These are phyloP conservation scores for Fabriciana adippe DNA, from an alignment of 2,888 invertebrate genomes.

Conservation along the genomic window DNA sequence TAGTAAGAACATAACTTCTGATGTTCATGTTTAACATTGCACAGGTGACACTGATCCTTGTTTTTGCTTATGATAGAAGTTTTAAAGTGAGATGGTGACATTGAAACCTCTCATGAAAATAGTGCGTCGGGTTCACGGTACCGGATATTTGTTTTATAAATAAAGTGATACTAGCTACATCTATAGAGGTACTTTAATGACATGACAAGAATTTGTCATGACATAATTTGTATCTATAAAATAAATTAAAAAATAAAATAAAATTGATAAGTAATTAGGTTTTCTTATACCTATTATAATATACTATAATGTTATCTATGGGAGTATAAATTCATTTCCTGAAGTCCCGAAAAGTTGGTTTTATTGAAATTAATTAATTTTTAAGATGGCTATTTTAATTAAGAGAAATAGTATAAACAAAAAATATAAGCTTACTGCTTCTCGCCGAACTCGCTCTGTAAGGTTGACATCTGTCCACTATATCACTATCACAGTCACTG, in stretches of 20 bases:
- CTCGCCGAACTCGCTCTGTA: slow-evolving; percentile 67
- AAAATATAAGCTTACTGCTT: slow-evolving; percentile 69
- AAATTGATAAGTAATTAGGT: no score
- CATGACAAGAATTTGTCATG: not conserved
- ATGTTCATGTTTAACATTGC: not conserved
- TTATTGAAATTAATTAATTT: slow-evolving; percentile 4
- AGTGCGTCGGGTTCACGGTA: slow-evolving; percentile 39
- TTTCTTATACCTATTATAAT: no score
- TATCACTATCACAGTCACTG: slow-evolving; percentile 78
- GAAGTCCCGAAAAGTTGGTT: not conserved
- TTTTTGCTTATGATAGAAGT: not conserved
- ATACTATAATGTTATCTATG: no score
- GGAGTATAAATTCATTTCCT: no score
- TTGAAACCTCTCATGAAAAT: slow-evolving; percentile 42
- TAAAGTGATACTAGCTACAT: slow-evolving; percentile 40
- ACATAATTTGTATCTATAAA: no score
- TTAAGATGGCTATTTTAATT: not conserved
- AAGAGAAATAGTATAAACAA: slow-evolving; percentile 35
- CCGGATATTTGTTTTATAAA: slow-evolving; percentile 68
- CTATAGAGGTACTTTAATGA: slow-evolving; percentile 24
- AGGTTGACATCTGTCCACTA: slow-evolving; percentile 64
- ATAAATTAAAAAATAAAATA: no score
- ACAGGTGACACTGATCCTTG: not conserved
- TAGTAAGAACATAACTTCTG: slow-evolving; percentile 46
- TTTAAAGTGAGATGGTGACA: slow-evolving; percentile 22